Base-by-base conservation (phyloP, 2,797 vertebrate species). In the Telmatherina bonti region DNA sequence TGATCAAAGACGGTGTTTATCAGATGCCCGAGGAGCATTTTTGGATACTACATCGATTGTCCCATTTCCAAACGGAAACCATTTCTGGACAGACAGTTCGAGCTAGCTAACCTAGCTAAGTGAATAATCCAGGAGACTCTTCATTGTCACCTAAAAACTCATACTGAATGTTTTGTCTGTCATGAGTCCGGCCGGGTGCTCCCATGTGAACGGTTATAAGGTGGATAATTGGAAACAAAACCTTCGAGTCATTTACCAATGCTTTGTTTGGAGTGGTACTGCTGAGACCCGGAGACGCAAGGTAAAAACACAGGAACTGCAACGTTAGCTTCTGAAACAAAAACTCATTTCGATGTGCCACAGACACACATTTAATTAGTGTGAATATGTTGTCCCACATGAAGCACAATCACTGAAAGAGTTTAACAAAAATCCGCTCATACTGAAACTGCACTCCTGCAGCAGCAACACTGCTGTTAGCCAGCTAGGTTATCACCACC, bases 221-320 rank as follows among this genome's bases (percentile, higher is more conserved):
- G 97, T 97, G 96, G 97, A 98, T 85, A 97, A 98, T 91, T 98
- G 97, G 97, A 97, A 96, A 94, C 97, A 98, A 95, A 98, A 98
- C 83, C 96, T 98, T 81, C 95, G 97, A 84, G 96, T 97, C 85
- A 98, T 99, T 86, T 98, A 99, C 94, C 97, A 98, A 92, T 97
- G 97, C 94, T 99, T 99, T 96, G 97, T 99, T 87, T 99, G 97
- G 97, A 97, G 96, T 92, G 97, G 96, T 74, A 96, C 96, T 78
- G 96, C 96, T 65, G 97, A 98, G 92, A 96, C 96, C 92, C 95
- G 97, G 89, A 97, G 96, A 94, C 95, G 97, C 82, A 98, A 98
- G 97, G 97, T 97, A 77, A 77, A 62, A 85, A 86, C 74, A 84
- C 81, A 81, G 85, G 65, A 82, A 89, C 83, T 82, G 65, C 62